These are phyloP conservation scores for Sphecodes monilicornis DNA, from an alignment of 2,888 invertebrate genomes.

Conservation along the genomic window DNA sequence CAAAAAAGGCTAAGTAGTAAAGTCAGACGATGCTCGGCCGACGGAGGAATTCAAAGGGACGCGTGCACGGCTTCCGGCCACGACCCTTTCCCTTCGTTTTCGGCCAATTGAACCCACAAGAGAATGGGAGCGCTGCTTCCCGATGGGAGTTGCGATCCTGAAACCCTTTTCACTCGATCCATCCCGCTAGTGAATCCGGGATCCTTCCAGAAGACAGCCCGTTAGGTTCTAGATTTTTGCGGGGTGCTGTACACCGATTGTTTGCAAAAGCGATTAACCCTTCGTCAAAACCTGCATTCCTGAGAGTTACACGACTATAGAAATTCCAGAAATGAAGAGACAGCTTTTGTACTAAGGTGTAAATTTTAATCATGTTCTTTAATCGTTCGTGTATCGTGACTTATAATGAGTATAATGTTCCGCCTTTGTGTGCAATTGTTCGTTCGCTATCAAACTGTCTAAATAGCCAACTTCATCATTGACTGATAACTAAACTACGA, in stretches of 20 bases:
- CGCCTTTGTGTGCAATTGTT: too few species aligned
- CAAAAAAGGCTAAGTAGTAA: constrained; percentile 65
- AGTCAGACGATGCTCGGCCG: constrained; percentile 41
- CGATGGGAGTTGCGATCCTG: neutral
- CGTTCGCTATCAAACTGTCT: too few species aligned
- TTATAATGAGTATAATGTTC: too few species aligned
- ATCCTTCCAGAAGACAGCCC: neutral
- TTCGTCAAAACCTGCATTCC: neutral
- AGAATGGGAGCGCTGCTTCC: neutral
- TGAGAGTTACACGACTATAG: too few species aligned
- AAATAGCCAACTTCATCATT: too few species aligned
- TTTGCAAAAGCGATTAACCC: neutral
- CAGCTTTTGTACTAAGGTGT: too few species aligned
- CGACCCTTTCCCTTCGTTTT: constrained; percentile 10
- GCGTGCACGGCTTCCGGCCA: constrained; percentile 1
- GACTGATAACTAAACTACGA: too few species aligned
- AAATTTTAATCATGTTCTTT: too few species aligned
- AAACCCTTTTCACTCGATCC: neutral
- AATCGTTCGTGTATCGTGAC: too few species aligned
- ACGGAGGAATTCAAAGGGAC: constrained; percentile 24
- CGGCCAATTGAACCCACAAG: neutral
- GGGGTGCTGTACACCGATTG: neutral
- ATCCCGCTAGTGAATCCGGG: neutral
- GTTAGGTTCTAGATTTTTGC: neutral
- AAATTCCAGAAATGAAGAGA: too few species aligned